These are phyloP conservation scores for Rutilus rutilus DNA, from an alignment of 2,113 vertebrate genomes.

Conservation along the genomic window DNA sequence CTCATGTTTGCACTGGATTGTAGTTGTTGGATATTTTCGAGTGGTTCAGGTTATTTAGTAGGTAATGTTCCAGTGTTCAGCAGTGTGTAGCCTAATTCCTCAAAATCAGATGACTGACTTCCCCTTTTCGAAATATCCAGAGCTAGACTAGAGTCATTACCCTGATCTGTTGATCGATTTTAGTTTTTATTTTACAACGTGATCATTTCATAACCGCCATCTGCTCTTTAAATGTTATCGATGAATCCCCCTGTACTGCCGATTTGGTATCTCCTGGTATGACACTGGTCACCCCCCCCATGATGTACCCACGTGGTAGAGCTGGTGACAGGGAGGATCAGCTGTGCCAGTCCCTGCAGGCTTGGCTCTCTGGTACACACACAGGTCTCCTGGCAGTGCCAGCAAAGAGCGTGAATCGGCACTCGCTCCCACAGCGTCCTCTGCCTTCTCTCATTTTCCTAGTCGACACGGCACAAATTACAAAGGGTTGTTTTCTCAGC, in stretches of 20 bases:
- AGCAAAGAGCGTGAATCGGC: slow-evolving; percentile 50
- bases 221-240: neutral
- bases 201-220: neutral
- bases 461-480: slow-evolving; percentile 17
- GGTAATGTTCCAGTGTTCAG: neutral
- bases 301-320: slow-evolving; percentile 67
- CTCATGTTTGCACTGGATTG: neutral
- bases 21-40: neutral
- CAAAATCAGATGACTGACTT: slow-evolving; percentile 17
- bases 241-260: neutral
- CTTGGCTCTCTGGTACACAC: slow-evolving; percentile 57
- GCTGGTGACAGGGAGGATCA: slow-evolving; percentile 69
- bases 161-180: neutral
- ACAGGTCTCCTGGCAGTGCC: slow-evolving; percentile 72
- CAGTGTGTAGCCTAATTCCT: slow-evolving; percentile 1
- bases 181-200: neutral
- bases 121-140: neutral
- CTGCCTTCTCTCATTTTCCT: slow-evolving; percentile 46
- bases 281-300: slow-evolving; percentile 55
- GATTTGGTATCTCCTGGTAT: slow-evolving; percentile 59
- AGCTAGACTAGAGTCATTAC: neutral
- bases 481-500: slow-evolving; percentile 46
- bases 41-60: neutral
- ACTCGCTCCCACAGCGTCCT: slow-evolving; percentile 32
- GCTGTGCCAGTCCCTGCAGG: slow-evolving; percentile 78